phyloP scores from a whole-genome alignment of 2,888 invertebrate species.

The Apocheima hispidaria region DNA sequence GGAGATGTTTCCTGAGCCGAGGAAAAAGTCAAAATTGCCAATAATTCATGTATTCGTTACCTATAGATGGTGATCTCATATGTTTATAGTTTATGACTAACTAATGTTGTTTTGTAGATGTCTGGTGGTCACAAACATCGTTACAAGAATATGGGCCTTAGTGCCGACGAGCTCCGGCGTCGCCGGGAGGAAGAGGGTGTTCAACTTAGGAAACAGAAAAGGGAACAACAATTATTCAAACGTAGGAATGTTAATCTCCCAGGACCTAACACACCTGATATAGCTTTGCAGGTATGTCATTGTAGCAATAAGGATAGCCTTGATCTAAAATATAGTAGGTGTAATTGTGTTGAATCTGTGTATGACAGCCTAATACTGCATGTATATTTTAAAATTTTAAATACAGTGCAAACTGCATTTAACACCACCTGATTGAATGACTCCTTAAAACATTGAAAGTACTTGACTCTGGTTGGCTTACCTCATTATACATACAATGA shows the following conservation, averaged over 20 bases:
- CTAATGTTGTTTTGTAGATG: conserved; percentile 85
- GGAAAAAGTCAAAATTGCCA: background rate
- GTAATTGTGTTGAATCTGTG: background rate
- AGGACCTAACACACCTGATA: conserved; percentile 71
- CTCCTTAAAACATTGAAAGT: no score
- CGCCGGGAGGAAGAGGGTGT: conserved; percentile 98
- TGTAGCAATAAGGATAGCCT: background rate
- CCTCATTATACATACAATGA: no score
- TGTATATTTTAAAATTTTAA: no score
- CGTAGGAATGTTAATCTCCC: conserved; percentile 92
- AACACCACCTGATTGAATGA: no score
- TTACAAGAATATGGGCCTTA: conserved; percentile 97
- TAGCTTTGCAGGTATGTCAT: conserved; percentile 66
- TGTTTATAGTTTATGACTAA: background rate
- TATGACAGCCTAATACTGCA: background rate
- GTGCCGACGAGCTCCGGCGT: conserved; percentile 96
- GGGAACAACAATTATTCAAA: conserved; percentile 97
- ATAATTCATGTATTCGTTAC: no score
- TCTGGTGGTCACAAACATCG: conserved; percentile 95
- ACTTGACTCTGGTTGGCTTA: no score
- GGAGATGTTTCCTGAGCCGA: background rate
- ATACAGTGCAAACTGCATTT: no score
- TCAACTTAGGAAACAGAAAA: conserved; percentile 97
- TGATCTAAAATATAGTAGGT: background rate
- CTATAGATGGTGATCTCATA: background rate